A percentile compares a stretch with the other conserved stretches of the same genome.
These are phyloP conservation scores for Boleophthalmus pectinirostris DNA, from an alignment of 2,113 vertebrate genomes.

Conservation along the genomic window DNA sequence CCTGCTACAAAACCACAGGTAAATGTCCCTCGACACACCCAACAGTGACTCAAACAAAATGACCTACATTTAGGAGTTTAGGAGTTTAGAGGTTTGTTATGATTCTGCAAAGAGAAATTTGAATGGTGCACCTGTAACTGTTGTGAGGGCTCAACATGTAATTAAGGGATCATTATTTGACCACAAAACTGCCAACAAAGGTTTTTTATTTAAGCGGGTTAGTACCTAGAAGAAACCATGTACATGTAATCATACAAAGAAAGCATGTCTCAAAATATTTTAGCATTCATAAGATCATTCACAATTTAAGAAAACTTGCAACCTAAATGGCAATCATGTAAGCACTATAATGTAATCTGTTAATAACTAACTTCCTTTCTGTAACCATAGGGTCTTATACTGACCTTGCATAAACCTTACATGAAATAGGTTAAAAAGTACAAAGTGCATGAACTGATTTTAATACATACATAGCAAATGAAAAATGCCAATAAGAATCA, in stretches of 20 bases:
- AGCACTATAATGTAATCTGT: background rate
- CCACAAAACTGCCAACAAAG: constrained; percentile 27
- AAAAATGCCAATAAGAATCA: too few relatives aligned
- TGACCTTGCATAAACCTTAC: background rate
- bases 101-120: constrained; percentile 24
- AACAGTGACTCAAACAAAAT: constrained; percentile 45
- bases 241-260: background rate
- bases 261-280: background rate
- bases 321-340: background rate
- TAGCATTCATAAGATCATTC: background rate
- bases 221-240: background rate
- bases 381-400: background rate
- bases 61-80: constrained; percentile 34
- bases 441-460: too few relatives aligned
- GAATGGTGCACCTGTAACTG: constrained; percentile 10
- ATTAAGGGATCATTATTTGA: constrained; percentile 34
- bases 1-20: constrained; percentile 86
- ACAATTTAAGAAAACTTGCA: too few relatives aligned
- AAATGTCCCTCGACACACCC: constrained; percentile 35
- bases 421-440: too few relatives aligned
- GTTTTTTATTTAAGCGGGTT: constrained; percentile 26
- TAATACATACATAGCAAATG: too few relatives aligned
- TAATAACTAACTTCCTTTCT: too few relatives aligned
- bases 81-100: constrained; percentile 21
- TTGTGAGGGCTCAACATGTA: constrained; percentile 24